Evolutionary conservation across 2,113 vertebrate genomes (phyloP).

Genomic region (Ceyx cyanopectus): DNA sequence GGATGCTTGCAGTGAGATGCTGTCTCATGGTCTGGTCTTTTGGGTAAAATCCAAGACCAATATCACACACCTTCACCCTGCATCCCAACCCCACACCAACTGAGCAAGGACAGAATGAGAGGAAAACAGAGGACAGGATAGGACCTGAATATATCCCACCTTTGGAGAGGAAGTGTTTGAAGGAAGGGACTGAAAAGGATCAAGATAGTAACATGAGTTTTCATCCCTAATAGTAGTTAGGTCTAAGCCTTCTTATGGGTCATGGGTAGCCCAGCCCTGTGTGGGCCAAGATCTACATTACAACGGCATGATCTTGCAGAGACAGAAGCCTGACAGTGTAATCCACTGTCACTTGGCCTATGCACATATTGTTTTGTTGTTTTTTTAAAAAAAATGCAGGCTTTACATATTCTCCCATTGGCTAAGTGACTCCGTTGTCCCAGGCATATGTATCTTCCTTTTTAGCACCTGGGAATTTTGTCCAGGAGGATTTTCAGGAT

Average conservation of each 20-base stretch:
- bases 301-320: neutral
- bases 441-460: neutral
- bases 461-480: neutral
- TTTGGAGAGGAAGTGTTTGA: neutral
- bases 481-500: neutral
- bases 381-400: neutral
- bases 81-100: accelerated
- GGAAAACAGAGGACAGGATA: neutral
- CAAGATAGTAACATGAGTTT: neutral
- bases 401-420: neutral
- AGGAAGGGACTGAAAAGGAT: neutral
- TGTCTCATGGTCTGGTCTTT: neutral
- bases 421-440: neutral
- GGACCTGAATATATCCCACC: neutral
- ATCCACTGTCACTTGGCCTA: neutral
- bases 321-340: neutral
- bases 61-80: neutral
- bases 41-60: neutral
- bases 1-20: neutral
- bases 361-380: neutral
- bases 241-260: neutral
- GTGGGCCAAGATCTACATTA: neutral
- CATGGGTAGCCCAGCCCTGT: neutral
- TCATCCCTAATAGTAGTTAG: neutral
- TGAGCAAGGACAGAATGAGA: neutral